Evolutionary conservation across 2,888 invertebrate species (phyloP).

Genomic region (Drosophila austrosaltans): DNA sequence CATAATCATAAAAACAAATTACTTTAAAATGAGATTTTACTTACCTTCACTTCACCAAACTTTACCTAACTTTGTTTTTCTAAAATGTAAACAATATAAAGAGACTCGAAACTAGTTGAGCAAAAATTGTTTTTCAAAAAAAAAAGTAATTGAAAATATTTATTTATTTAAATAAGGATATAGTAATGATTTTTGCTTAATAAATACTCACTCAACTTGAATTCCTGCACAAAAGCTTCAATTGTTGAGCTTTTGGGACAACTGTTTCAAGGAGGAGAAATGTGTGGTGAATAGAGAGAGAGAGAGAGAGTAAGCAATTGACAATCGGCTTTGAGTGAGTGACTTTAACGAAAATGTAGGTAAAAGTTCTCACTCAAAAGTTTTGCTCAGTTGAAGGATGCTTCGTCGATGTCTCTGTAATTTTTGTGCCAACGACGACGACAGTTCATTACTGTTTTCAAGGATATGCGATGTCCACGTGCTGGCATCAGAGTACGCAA

Average conservation of each 20-base stretch:
- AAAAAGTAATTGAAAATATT: no score
- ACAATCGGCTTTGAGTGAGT: background rate
- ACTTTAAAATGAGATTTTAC: no score
- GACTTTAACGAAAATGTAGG: background rate
- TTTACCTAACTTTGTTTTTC: no score
- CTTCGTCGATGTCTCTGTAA: conserved; percentile 54
- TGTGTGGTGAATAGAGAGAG: background rate
- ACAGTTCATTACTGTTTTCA: conserved; percentile 76
- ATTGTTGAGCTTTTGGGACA: background rate
- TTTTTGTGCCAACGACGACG: conserved; percentile 45
- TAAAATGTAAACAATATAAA: no score
- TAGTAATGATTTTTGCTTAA: no score
- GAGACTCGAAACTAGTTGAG: no score
- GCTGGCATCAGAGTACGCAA: conserved; percentile 41
- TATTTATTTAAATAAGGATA: no score
- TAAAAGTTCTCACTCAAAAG: conserved; percentile 45
- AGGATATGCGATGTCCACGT: conserved; percentile 69
- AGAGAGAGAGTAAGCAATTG: background rate
- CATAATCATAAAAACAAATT: no score
- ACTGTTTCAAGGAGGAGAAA: background rate
- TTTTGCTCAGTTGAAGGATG: conserved; percentile 57
- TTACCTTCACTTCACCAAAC: no score
- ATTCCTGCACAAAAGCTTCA: conserved; percentile 9
- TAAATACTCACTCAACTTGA: background rate
- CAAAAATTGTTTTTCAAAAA: no score